Evolutionary conservation across 1,140 invertebrate genomes (phyloP), one percentile per base, ranked within the genome.

Genomic region (Ceratina australensis): DNA sequence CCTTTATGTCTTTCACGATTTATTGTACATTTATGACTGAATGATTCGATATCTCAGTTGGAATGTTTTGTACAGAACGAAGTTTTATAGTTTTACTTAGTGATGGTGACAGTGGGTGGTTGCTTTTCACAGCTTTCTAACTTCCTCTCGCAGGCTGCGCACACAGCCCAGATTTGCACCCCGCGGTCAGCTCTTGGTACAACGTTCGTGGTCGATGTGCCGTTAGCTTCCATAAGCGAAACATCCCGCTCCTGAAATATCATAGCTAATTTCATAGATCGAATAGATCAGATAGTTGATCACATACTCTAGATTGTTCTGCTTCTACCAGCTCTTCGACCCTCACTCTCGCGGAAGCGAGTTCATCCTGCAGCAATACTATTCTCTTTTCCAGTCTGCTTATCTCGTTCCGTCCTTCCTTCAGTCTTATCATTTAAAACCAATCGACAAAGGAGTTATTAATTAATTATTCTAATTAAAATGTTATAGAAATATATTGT

Each of bases 51-150:
- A 15, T 3, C 5, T n/a, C 13, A n/a, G 7, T 49, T 54, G 5
- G 15, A 3, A 16, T 16, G 0, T 54, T n/a, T 18, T 54, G 16
- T 54, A 54, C 52, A 54, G 4, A n/a, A 4, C n/a, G 15, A 22
- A 8, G 49, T 15, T 22, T n/a, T 15, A 2, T n/a, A 1, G 22
- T 22, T 56, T 85, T 78, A 88, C 88, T 85, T 89, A 5, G 88
- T 88, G 8, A 91, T 86, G 54, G 82, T 81, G 26, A 89, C 77
- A 8, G 79, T 82, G 4, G 87, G 68, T 33, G 85, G 81, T 12
- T 84, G 63, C 15, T 75, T 80, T 61, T 88, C 80, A 49, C 79
- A 67, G 28, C 79, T 63, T 24, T 89, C 82, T 16, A 89, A 52
- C 83, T 89, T 86, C 18, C 33, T 81, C 18, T 84, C 73, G 42